Percentiles rank a stretch among this genome's conserved stretches.
Conservation (phyloP, 2,888 invertebrate species). For the Clanis bilineata region DNA sequence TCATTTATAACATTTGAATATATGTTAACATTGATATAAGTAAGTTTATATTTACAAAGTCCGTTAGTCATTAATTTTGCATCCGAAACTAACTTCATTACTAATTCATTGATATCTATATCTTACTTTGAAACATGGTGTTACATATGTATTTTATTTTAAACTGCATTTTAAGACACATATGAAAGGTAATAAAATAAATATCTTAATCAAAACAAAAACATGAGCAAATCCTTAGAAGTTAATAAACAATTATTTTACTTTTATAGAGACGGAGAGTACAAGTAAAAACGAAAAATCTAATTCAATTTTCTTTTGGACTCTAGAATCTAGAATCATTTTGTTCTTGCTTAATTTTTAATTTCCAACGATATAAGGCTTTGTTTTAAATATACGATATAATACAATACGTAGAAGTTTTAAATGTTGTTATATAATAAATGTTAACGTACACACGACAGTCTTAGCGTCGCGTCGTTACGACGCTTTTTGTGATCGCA, state of each 20-base stretch:
- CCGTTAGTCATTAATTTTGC: conserved; percentile 22
- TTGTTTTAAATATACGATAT: too few relatives aligned
- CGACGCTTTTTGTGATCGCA: conserved; percentile 71
- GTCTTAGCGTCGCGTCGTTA: conserved; percentile 61
- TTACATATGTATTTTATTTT: neutral
- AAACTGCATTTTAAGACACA: neutral
- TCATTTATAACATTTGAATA: conserved; percentile 14
- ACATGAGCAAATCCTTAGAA: too few relatives aligned
- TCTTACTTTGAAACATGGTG: neutral
- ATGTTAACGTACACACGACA: conserved; percentile 42
- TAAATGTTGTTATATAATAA: conserved; percentile 44
- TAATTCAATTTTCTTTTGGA: too few relatives aligned
- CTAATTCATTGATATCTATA: neutral
- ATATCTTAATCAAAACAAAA: too few relatives aligned
- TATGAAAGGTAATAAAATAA: too few relatives aligned
- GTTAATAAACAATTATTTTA: too few relatives aligned
- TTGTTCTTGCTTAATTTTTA: too few relatives aligned
- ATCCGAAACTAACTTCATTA: neutral
- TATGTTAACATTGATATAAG: conserved; percentile 3
- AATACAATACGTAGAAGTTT: neutral
- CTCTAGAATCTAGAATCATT: too few relatives aligned
- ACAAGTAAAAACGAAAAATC: too few relatives aligned
- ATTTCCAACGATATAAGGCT: too few relatives aligned
- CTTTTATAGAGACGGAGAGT: too few relatives aligned
- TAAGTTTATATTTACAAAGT: conserved; percentile 8